Evolutionary conservation across 2,888 invertebrate species (phyloP), one percentile per base, ranked within the genome.

Genomic region (Belgica antarctica): DNA sequence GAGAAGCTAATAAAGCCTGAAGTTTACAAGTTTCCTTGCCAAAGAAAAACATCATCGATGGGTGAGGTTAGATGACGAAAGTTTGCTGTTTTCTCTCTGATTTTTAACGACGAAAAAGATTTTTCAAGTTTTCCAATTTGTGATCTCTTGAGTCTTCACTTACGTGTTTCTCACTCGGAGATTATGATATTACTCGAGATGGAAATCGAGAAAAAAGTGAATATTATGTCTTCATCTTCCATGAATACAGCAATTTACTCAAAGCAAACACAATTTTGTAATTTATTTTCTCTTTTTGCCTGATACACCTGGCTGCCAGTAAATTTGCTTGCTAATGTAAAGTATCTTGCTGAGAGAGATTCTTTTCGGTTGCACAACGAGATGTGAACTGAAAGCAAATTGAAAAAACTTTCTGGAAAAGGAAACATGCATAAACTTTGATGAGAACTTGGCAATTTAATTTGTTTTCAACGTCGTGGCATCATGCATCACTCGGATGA

Each of bases 201-300:
- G 61, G 22, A 61, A 61, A 25, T 25, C 7, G 27, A 22, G 19
- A 8, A 61, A n/a, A 52, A 52, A 25, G 28, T 61, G 61, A 61
- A 61, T 22, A 61, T 61, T 61, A 61, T 61, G 25, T 61, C 27
- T 19, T 19, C 52, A 19, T 52, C 22, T 52, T 22, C 52, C 22
- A 52, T 62, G 62, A 62, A 62, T 62, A 62, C 31, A 62, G 25
- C 62, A 62, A 62, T 62, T 62, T 62, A 62, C 62, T 62, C 34
- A 28, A 62, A 62, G 62, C 62, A 62, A 62, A 62, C 31, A 62
- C 34, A 34, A 31, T 62, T 62, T 34, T 10, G 34, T 62, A 34
- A 34, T 28, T 17, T 24, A 59, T 52, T 52, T n/a, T n/a, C n/a
- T n/a, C n/a, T n/a, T n/a, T 41, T 41, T 41, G 24, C 52, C 3